These are phyloP conservation scores for Chanos chanos DNA, from an alignment of 2,797 vertebrate species.

Conservation along the genomic window DNA sequence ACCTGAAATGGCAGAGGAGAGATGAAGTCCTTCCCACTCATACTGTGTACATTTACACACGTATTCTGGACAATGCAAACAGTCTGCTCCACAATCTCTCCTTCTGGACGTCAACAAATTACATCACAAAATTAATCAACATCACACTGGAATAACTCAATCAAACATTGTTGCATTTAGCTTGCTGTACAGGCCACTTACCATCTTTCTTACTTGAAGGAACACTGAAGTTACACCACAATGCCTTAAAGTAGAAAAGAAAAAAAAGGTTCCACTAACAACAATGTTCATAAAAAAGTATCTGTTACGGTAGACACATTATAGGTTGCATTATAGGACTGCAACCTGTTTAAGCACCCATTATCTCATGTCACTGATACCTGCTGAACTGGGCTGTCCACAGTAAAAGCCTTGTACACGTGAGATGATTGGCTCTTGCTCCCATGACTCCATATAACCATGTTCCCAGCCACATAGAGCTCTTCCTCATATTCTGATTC, in stretches of 20 bases:
- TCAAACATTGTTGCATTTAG: no score
- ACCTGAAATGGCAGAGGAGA: conserved; percentile 95
- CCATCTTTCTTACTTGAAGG: conserved; percentile 76
- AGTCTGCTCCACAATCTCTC: conserved; percentile 80
- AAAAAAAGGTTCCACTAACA: background rate
- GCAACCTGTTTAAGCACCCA: background rate
- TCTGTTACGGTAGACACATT: background rate
- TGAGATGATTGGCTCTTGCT: conserved; percentile 80
- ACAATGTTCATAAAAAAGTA: no score
- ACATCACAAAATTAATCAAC: background rate
- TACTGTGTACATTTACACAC: conserved; percentile 90
- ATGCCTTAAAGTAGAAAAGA: conserved; percentile 68
- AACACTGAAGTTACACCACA: conserved; percentile 93
- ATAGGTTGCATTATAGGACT: background rate
- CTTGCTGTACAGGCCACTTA: conserved; percentile 52
- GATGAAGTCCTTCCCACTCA: conserved; percentile 93
- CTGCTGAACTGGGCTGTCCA: conserved; percentile 92
- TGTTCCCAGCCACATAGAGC: conserved; percentile 87
- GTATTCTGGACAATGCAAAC: conserved; percentile 93
- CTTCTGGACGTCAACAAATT: conserved; percentile 51
- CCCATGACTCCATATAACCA: conserved; percentile 95
- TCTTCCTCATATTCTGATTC: conserved; percentile 91
- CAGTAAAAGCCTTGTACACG: conserved; percentile 94
- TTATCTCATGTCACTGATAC: conserved; percentile 48
- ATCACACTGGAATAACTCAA: background rate